Conservation (phyloP, 2,888 invertebrate species). For the Stictocephala bisonia region DNA sequence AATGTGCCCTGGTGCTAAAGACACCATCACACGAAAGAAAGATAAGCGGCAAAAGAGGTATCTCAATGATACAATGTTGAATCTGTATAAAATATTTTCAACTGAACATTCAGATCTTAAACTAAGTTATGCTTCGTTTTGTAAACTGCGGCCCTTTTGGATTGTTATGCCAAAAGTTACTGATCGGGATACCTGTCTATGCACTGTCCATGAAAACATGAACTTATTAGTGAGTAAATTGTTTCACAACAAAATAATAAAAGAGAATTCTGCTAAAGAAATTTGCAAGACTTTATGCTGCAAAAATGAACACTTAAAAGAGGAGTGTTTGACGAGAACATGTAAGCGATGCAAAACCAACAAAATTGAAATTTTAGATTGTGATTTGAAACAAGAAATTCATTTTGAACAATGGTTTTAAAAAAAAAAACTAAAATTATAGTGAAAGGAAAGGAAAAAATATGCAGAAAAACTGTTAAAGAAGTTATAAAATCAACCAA, state of each 20-base stretch:
- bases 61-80: constrained; percentile 55
- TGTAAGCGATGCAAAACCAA: constrained; percentile 25
- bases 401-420: background rate
- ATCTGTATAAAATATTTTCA: constrained; percentile 58
- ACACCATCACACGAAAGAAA: constrained; percentile 57
- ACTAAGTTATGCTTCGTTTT: constrained; percentile 50
- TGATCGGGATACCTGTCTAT: constrained; percentile 33
- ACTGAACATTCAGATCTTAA: constrained; percentile 40
- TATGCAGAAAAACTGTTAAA: too few relatives aligned
- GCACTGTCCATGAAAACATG: constrained; percentile 36
- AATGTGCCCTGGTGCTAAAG: constrained; percentile 58
- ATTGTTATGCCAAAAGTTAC: constrained; percentile 56
- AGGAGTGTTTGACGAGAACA: constrained; percentile 36
- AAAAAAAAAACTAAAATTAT: constrained; percentile 6
- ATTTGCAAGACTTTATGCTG: constrained; percentile 38
- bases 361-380: constrained; percentile 24
- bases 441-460: constrained; percentile 21
- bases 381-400: constrained; percentile 17
- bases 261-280: constrained; percentile 27
- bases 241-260: constrained; percentile 26
- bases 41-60: constrained; percentile 58
- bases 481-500: too few relatives aligned
- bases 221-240: constrained; percentile 15
- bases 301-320: constrained; percentile 29
- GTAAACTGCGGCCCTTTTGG: constrained; percentile 58